These are phyloP conservation scores for Oryzias dopingdopingensis DNA, from an alignment of 2,797 vertebrate genomes.

Conservation along the genomic window DNA sequence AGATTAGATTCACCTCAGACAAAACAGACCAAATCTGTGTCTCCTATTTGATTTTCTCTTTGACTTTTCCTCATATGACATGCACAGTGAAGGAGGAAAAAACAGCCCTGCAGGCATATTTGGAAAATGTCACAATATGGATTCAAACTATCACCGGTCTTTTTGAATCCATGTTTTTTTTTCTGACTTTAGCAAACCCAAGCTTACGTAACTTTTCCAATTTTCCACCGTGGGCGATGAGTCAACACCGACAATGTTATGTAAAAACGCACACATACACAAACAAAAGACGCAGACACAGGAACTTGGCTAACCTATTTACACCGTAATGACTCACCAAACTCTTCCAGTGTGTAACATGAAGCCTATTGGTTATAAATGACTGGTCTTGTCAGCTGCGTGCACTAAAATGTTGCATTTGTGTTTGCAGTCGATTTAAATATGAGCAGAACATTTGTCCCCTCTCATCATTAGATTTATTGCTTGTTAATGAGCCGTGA, in stretches of 20 bases:
- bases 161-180: not conserved
- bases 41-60: conserved; percentile 3
- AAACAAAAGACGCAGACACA: conserved; percentile 2
- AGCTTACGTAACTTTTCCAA: conserved; percentile 19
- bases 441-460: conserved; percentile 32
- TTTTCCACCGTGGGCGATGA: not conserved
- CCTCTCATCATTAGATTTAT: conserved; percentile 41
- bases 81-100: not conserved
- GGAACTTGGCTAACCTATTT: not conserved
- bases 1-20: conserved; percentile 30
- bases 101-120: conserved; percentile 1
- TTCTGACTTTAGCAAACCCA: conserved; percentile 18
- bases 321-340: not conserved
- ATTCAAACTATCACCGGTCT: conserved; percentile 19
- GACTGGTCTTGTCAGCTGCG: not conserved
- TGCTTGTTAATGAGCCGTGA: conserved; percentile 15
- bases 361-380: conserved; percentile 17
- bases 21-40: conserved; percentile 1
- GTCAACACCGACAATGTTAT: not conserved
- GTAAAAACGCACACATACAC: not conserved
- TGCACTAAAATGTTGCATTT: conserved; percentile 16
- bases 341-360: conserved; percentile 22
- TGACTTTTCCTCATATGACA: conserved; percentile 5
- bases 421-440: conserved; percentile 54
- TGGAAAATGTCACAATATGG: conserved; percentile 11